A percentile compares a stretch with the other conserved stretches of the same genome.
Evolutionary conservation across 1,140 invertebrate genomes (phyloP).

Genomic region (Anthonomus grandis): DNA sequence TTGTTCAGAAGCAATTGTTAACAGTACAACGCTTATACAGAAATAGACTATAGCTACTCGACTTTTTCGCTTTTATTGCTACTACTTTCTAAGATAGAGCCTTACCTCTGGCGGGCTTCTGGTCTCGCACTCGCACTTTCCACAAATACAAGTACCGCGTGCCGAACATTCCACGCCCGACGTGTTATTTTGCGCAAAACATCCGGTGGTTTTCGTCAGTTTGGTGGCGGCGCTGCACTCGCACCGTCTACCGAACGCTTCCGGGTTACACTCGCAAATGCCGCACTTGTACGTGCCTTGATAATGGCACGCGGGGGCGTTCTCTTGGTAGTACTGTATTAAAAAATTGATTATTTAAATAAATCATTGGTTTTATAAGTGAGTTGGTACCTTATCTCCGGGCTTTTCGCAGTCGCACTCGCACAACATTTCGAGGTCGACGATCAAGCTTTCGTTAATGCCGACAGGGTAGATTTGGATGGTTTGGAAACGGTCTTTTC

Average conservation of each 20-base stretch:
- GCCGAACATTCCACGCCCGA: constrained; percentile 60
- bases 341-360: background rate
- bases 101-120: constrained; percentile 35
- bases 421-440: constrained; percentile 72
- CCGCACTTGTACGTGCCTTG: constrained; percentile 66
- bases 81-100: too few relatives aligned
- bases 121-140: constrained; percentile 58
- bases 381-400: constrained; percentile 51
- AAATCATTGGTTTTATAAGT: background rate
- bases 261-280: constrained; percentile 64
- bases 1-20: too few relatives aligned
- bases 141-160: constrained; percentile 62
- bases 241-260: constrained; percentile 65
- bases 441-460: constrained; percentile 66
- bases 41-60: too few relatives aligned
- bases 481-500: constrained; percentile 60
- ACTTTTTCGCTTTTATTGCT: too few relatives aligned
- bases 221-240: constrained; percentile 55
- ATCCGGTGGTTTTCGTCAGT: constrained; percentile 27
- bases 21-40: too few relatives aligned
- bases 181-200: constrained; percentile 58
- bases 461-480: constrained; percentile 74
- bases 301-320: constrained; percentile 50
- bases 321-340: constrained; percentile 43
- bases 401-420: constrained; percentile 67